Evolutionary conservation across 2,888 invertebrate genomes (phyloP).

Genomic region (Cecidostiba fungosa): DNA sequence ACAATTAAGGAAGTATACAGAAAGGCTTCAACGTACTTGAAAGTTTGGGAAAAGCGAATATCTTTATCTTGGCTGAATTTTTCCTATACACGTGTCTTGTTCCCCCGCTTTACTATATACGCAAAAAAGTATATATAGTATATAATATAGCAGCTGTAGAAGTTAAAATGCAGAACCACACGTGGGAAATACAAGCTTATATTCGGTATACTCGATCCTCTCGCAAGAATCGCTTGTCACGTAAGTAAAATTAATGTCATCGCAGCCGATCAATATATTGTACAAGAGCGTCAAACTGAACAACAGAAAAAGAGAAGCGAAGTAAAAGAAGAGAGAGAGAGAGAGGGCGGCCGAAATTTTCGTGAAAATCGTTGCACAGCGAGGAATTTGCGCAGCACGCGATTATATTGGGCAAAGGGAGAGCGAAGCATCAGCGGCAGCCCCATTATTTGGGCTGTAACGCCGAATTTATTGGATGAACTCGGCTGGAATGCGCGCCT

Average conservation of each 20-base stretch:
- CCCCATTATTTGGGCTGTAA: constrained; percentile 18
- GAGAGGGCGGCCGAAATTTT: neutral
- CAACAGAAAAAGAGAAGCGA: neutral
- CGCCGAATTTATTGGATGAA: constrained; percentile 56
- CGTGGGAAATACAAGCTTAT: constrained; percentile 3
- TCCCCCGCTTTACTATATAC: neutral
- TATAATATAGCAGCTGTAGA: neutral
- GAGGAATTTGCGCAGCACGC: constrained; percentile 2
- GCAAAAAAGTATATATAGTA: too few species aligned
- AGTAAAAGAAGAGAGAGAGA: neutral
- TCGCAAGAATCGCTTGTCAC: constrained; percentile 20
- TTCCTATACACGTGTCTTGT: neutral
- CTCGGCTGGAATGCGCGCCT: constrained; percentile 42
- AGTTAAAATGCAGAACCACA: constrained; percentile 17
- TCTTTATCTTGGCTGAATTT: too few species aligned
- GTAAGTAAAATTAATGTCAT: constrained; percentile 45
- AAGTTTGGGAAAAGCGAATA: too few species aligned
- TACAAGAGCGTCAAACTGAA: neutral
- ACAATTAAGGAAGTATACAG: too few species aligned
- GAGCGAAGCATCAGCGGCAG: neutral
- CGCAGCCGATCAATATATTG: constrained; percentile 2
- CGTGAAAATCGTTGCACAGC: constrained; percentile 1
- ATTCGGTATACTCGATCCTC: neutral
- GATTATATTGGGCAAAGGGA: constrained; percentile 5
- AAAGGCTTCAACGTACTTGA: too few species aligned